Conservation (phyloP, 2,113 vertebrate species). For the Hemibates koningsi region DNA sequence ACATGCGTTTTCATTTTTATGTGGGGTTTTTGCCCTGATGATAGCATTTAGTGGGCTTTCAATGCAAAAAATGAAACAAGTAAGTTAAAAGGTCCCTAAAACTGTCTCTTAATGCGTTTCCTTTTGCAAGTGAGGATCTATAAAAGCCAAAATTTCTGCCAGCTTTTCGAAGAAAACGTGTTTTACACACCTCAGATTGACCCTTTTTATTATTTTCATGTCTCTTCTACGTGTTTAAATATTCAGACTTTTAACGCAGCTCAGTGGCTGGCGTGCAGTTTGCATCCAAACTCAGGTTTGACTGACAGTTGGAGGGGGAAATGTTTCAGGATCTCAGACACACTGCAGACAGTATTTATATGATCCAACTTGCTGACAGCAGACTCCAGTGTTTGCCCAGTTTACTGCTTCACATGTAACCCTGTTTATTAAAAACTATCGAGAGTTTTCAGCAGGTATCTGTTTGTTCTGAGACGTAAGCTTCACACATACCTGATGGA, state of each 20-base stretch:
- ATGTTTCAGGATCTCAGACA: not conserved
- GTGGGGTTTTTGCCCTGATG: too few species aligned
- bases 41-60: not conserved
- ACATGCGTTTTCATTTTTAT: not conserved
- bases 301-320: not conserved
- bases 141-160: not conserved
- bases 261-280: not conserved
- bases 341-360: not conserved
- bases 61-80: not conserved
- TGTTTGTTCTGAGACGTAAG: not conserved
- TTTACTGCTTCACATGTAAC: not conserved
- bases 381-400: not conserved
- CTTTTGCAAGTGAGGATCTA: fast-evolving
- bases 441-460: constrained; percentile 1
- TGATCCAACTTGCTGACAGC: not conserved
- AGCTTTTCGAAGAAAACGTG: fast-evolving
- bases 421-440: not conserved
- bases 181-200: not conserved
- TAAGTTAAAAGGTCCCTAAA: not conserved
- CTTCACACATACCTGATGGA: not conserved
- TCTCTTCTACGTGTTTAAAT: not conserved
- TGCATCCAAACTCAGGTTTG: not conserved
- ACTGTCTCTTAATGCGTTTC: not conserved
- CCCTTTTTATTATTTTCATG: not conserved
- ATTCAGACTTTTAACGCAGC: not conserved